Conservation (phyloP, 2,888 invertebrate species). For the Panopea generosa region DNA sequence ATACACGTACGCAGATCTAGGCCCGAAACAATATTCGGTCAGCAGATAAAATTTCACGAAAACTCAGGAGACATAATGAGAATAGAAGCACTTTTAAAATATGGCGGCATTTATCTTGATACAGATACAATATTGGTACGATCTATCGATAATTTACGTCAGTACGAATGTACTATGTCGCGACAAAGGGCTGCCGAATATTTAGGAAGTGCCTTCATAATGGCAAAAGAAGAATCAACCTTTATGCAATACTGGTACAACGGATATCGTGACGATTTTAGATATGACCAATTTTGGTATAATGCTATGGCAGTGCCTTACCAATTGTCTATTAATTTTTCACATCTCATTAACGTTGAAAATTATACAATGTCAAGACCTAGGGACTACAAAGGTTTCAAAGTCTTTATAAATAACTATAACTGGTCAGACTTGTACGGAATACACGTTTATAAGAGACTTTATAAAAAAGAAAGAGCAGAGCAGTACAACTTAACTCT, state of each 20-base stretch:
- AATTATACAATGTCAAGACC: conserved; percentile 17
- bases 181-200: background rate
- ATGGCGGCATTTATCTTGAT: too few relatives aligned
- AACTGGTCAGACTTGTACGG: conserved; percentile 22
- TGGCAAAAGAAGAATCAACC: conserved; percentile 30
- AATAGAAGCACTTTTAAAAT: conserved; percentile 53
- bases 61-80: conserved; percentile 68
- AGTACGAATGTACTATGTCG: background rate
- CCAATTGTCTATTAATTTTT: background rate
- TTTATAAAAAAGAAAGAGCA: too few relatives aligned
- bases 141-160: conserved; percentile 13
- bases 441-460: conserved; percentile 19
- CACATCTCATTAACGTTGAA: conserved; percentile 10
- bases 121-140: conserved; percentile 19
- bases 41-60: conserved; percentile 41
- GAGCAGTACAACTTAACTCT: too few relatives aligned
- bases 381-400: background rate
- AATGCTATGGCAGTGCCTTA: conserved; percentile 31
- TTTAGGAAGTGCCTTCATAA: conserved; percentile 22
- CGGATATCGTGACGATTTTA: conserved; percentile 21
- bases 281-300: conserved; percentile 8
- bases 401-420: conserved; percentile 8
- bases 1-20: conserved; percentile 45
- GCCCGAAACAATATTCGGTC: conserved; percentile 54
- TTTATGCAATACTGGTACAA: too few relatives aligned